These are phyloP conservation scores for Junonia oenone DNA, from an alignment of 2,888 invertebrate genomes.

Conservation along the genomic window DNA sequence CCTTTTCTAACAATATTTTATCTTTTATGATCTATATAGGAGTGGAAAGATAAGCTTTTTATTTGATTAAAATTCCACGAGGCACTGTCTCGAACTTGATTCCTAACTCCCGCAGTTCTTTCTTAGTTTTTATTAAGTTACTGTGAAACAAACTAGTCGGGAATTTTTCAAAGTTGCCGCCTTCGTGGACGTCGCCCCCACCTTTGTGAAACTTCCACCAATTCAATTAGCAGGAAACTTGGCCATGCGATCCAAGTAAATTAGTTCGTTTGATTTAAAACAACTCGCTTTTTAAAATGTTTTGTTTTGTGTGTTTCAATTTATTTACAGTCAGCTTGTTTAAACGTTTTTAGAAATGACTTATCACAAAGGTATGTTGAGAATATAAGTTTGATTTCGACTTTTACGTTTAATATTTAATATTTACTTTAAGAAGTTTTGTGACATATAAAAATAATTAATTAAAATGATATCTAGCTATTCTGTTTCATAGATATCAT, in stretches of 20 bases:
- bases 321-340: neutral
- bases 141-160: slow-evolving; percentile 64
- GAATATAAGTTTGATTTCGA: no score
- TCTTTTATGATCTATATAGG: neutral
- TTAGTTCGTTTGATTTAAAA: slow-evolving; percentile 33
- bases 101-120: slow-evolving; percentile 42
- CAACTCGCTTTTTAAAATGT: slow-evolving; percentile 9
- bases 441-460: no score
- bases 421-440: no score
- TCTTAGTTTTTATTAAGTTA: slow-evolving; percentile 48
- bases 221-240: slow-evolving; percentile 58
- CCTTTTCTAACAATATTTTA: neutral
- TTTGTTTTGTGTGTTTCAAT: slow-evolving; percentile 4
- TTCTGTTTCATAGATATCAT: no score
- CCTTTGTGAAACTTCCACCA: slow-evolving; percentile 57
- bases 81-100: slow-evolving; percentile 50
- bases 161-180: slow-evolving; percentile 64
- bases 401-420: no score
- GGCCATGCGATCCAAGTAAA: slow-evolving; percentile 25
- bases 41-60: slow-evolving; percentile 18
- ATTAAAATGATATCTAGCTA: no score
- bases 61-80: slow-evolving; percentile 30
- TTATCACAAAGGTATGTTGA: no score
- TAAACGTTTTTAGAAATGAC: no score
- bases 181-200: slow-evolving; percentile 41